A percentile compares a stretch with the other conserved stretches of the same genome.
Evolutionary conservation across 2,888 invertebrate genomes (phyloP).

Genomic region (Pecten maximus): DNA sequence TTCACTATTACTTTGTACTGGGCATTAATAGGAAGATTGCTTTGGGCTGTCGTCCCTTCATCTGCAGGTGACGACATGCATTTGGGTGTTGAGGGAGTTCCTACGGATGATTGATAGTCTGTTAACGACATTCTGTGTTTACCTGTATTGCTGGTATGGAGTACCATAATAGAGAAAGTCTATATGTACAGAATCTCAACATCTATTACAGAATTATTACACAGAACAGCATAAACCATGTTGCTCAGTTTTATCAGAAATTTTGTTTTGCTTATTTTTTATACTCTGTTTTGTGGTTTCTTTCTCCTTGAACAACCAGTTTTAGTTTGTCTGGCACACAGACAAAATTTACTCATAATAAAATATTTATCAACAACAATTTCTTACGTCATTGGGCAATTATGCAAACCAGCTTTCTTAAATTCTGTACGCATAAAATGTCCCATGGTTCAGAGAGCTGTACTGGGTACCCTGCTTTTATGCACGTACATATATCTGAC

Average conservation of each 20-base stretch:
- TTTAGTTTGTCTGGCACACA: too few species aligned
- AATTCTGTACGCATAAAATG: neutral
- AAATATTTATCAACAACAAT: too few species aligned
- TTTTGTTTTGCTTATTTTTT: too few species aligned
- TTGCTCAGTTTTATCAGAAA: too few species aligned
- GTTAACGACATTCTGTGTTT: neutral
- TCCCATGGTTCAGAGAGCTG: neutral
- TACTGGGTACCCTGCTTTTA: neutral
- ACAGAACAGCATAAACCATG: too few species aligned
- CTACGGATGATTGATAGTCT: neutral
- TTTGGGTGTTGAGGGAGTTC: neutral
- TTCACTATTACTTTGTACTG: neutral
- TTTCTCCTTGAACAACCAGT: too few species aligned
- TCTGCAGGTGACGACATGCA: neutral
- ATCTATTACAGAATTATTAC: too few species aligned
- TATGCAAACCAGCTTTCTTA: neutral
- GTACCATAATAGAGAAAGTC: too few species aligned
- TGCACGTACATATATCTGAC: neutral
- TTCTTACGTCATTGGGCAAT: too few species aligned
- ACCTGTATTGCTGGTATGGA: neutral
- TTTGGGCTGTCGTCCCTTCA: neutral
- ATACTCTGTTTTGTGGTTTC: too few species aligned
- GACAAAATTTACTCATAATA: too few species aligned
- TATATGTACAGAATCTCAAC: too few species aligned
- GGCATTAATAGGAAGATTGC: neutral